These are phyloP conservation scores for Euphydryas editha DNA, from an alignment of 2,888 invertebrate genomes.

Conservation along the genomic window DNA sequence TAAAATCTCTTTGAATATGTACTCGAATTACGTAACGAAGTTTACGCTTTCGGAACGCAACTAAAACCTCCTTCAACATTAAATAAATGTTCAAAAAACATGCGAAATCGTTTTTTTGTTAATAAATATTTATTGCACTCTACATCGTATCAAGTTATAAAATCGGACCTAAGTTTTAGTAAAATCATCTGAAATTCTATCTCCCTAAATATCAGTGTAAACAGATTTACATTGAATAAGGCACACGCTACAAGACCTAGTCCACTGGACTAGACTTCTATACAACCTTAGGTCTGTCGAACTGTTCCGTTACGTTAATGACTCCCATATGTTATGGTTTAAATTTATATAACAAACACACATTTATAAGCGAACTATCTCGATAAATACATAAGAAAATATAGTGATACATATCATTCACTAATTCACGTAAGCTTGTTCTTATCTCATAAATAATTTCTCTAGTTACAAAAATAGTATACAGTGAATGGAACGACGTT, in stretches of 20 bases:
- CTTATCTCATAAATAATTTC: conserved; percentile 83
- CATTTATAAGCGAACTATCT: conserved; percentile 72
- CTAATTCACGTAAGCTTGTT: conserved; percentile 72
- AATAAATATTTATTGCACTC: conserved; percentile 78
- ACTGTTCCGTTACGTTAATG: conserved; percentile 48
- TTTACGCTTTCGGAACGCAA: conserved; percentile 12
- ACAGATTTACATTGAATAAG: conserved; percentile 59
- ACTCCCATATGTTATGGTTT: conserved; percentile 67
- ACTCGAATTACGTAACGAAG: conserved; percentile 12
- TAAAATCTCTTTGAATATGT: conserved; percentile 4
- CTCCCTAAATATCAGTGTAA: conserved; percentile 49
- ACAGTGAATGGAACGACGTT: conserved; percentile 69
- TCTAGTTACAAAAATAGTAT: conserved; percentile 83
- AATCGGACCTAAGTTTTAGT: conserved; percentile 46
- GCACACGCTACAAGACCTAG: conserved; percentile 67
- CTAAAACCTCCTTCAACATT: conserved; percentile 10
- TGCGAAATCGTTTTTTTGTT: conserved; percentile 45
- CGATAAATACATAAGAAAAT: conserved; percentile 83
- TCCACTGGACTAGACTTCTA: conserved; percentile 54
- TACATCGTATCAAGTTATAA: conserved; percentile 52
- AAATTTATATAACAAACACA: conserved; percentile 75
- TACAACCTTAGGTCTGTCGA: conserved; percentile 36
- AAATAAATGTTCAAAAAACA: conserved; percentile 38
- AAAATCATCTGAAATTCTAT: conserved; percentile 35
- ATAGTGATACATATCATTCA: conserved; percentile 71